phyloP scores from a whole-genome alignment of 2,888 invertebrate genomes.

The Drosophila emarginata region DNA sequence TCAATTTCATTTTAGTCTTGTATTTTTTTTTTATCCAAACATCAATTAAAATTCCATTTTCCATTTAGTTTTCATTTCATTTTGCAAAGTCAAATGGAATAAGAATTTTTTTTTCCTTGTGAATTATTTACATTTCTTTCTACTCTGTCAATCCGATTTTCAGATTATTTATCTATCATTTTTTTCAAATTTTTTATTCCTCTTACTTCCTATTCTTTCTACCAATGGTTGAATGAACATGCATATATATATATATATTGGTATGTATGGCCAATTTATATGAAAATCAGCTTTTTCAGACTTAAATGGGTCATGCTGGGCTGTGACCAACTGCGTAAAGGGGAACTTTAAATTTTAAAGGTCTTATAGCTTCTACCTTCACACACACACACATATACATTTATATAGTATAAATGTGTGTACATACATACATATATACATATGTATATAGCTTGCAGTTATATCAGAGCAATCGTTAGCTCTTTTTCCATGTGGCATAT shows the following conservation, averaged over 20 bases:
- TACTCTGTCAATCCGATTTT: conserved; percentile 34
- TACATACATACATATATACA: neutral
- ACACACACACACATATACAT: neutral
- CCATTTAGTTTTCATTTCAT: neutral
- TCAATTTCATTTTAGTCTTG: neutral
- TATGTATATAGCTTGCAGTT: conserved; percentile 2
- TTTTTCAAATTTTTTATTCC: neutral
- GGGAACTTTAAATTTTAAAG: conserved; percentile 48
- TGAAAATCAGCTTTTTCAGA: conserved; percentile 44
- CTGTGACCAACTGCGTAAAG: conserved; percentile 7
- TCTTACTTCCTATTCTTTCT: neutral
- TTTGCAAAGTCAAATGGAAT: conserved; percentile 4
- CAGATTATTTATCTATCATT: conserved; percentile 20
- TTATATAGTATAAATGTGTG: neutral
- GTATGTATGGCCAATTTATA: conserved; percentile 43
- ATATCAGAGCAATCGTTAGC: neutral
- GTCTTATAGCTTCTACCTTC: conserved; percentile 30
- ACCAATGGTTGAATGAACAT: no score
- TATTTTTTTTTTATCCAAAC: neutral
- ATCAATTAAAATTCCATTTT: conserved; percentile 5
- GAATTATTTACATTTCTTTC: neutral
- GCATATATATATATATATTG: neutral
- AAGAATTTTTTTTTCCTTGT: conserved; percentile 18
- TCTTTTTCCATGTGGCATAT: conserved; percentile 6
- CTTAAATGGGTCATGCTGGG: conserved; percentile 50